Conservation (phyloP, 37 sponge, comb jelly and placozoan species). For the Theonella swinhoei region DNA sequence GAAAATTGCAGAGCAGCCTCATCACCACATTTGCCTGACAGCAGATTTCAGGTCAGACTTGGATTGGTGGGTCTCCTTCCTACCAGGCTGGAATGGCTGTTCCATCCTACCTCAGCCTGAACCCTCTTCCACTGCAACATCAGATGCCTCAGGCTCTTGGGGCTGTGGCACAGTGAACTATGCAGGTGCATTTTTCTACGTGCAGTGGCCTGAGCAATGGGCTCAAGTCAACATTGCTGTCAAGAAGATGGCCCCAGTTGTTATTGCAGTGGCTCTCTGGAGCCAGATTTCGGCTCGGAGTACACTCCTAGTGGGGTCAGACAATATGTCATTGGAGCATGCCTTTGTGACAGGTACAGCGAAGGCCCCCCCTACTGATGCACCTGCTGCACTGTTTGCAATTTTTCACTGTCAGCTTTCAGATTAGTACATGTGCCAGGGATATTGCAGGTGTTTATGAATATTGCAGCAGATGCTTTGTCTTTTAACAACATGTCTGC, state of each 20-base stretch:
- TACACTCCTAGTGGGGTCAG: conserved; percentile 16
- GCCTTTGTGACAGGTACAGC: background rate
- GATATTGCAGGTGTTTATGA: background rate
- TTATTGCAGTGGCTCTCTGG: conserved; percentile 25
- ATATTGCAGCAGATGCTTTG: conserved; percentile 9
- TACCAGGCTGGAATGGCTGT: background rate
- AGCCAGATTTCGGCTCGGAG: conserved; percentile 8
- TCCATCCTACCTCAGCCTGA: background rate
- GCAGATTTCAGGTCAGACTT: background rate
- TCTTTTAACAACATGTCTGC: background rate
- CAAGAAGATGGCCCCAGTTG: conserved; percentile 29
- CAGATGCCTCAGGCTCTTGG: background rate
- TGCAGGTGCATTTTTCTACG: background rate
- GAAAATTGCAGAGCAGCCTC: too few species aligned
- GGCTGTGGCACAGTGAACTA: conserved; percentile 1
- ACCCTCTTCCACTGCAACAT: background rate
- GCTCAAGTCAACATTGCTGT: background rate
- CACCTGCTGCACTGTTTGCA: conserved; percentile 15
- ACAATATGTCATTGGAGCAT: conserved; percentile 30
- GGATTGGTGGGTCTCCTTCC: conserved; percentile 5
- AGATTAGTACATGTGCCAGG: background rate
- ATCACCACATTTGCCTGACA: conserved; percentile 2
- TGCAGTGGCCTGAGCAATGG: background rate
- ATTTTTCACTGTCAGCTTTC: conserved; percentile 8
- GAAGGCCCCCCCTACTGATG: conserved; percentile 22